Evolutionary conservation across 2,888 invertebrate genomes (phyloP), one percentile per base, ranked within the genome.

Genomic region (Taphrorychus bicolor): DNA sequence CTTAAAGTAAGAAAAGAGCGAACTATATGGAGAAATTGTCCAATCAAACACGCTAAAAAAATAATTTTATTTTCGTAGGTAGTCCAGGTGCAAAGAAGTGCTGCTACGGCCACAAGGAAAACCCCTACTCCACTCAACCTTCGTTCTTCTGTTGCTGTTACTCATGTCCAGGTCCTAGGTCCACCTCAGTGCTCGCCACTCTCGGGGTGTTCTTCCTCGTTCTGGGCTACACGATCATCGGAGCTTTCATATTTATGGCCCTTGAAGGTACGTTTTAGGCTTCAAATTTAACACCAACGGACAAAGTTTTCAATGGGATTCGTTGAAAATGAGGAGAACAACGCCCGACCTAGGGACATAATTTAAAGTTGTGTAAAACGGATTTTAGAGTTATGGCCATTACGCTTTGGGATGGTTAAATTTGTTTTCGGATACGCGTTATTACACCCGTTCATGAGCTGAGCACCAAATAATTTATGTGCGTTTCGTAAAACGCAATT

Each of bases 161-260:
- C 76, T 84, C 83, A 54, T 85, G 85, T 74, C 84, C 85, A 19
- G 83, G 83, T 17, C 64, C 67, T 3, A 81, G 83, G 17, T 73
- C 73, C n/a, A 82, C 84, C 4, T 89, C 93, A 0, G 86, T 93
- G 5, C 85, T 94, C 72, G 91, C 93, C 5, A 93, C 94, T 75
- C 85, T 94, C 41, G 94, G 77, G 16, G 88, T 94, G 63, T 93
- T 93, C 81, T 88, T 91, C 73, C 87, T 97, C 61, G 95, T 97
- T 16, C 87, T 97, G 51, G 91, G 91, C 11, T 98, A 98, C 84
- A 95, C 96, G 71, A 88, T 97, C 56, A 87, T 96, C 76, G 97
- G 97, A 11, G 97, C 95, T 19, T 91, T 96, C 78, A 89, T 95
- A 66, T 98, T 97, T 83, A 91, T 93, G 82, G 91, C 92, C 11